Base-by-base conservation (phyloP, 2,113 vertebrate genomes). In the Puffinus mauretanicus region DNA sequence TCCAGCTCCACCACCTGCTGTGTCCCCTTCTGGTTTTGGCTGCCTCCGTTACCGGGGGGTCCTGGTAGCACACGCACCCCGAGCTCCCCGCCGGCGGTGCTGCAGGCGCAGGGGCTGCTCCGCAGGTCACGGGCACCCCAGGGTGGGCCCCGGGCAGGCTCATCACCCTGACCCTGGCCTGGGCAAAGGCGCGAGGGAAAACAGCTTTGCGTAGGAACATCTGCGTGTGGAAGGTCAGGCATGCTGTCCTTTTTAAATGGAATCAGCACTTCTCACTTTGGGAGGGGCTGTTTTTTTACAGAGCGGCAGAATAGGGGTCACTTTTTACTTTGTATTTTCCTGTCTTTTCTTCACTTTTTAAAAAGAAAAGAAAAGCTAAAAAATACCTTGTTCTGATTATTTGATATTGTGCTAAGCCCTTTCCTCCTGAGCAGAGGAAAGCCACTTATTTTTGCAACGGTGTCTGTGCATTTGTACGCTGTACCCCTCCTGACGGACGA, bases 91-190 rank as follows among this genome's bases (percentile, higher is more conserved):
- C 9, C 7, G 2, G 21, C 2, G 1, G 34, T 38, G 13, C 44
- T 60, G 66, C 2, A 3, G 51, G 61, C 1, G 3, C 62, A 52
- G 55, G 64, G 46, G 36, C 0, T 4, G 29, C 40, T 62, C 40
- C 1, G 7, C 44, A n/a, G 34, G 34, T 25, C 21, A 25, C 1
- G 0, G 65, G 44, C 44, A 58, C 58, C 51, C 42, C 18, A 8
- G 65, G 32, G 17, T 8, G 42, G 1, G 1, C 2, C 13, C 17
- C 1, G 0, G 52, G 64, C 42, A 27, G 38, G 34, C 4, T 40
- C 22, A 6, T 32, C 49, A 8, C 42, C 60, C 32, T 12, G 17
- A 16, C 47, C 20, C 32, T 27, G 16, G 24, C 58, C 70, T 34
- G 29, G 72, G 75, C 17, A 32, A 52, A 57, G n/a, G 58, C 34